These are phyloP conservation scores for Acleris emargana DNA, from an alignment of 2,888 invertebrate genomes.

Conservation along the genomic window DNA sequence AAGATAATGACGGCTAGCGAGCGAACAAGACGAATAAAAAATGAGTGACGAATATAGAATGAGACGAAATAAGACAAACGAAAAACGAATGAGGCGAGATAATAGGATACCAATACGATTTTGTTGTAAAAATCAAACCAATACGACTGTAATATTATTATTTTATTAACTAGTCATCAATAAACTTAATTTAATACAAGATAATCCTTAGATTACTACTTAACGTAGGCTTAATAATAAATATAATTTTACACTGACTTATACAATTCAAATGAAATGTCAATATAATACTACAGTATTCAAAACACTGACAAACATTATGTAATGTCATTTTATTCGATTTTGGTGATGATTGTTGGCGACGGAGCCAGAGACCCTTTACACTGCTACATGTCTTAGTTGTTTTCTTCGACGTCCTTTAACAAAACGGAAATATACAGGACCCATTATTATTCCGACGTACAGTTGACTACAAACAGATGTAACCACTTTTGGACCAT, in stretches of 20 bases:
- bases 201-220: constrained; percentile 18
- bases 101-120: too few species aligned
- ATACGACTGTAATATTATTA: background rate
- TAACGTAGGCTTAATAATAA: constrained; percentile 28
- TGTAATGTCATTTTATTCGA: background rate
- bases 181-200: constrained; percentile 13
- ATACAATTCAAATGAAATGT: constrained; percentile 22
- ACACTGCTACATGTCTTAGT: constrained; percentile 43
- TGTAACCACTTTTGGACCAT: too few species aligned
- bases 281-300: background rate
- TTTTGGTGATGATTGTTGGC: background rate
- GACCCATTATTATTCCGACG: background rate
- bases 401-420: constrained; percentile 68
- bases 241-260: constrained; percentile 17
- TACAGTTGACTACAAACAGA: too few species aligned
- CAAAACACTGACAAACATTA: constrained; percentile 10
- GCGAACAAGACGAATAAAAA: too few species aligned
- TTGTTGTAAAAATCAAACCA: background rate
- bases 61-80: too few species aligned
- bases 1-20: too few species aligned
- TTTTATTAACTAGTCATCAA: constrained; percentile 9
- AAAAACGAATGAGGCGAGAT: too few species aligned
- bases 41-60: too few species aligned
- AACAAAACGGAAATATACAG: constrained; percentile 41
- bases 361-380: background rate